Evolutionary conservation across 2,797 vertebrate species (phyloP), one percentile per base, ranked within the genome.

Genomic region (Xyrichtys novacula): DNA sequence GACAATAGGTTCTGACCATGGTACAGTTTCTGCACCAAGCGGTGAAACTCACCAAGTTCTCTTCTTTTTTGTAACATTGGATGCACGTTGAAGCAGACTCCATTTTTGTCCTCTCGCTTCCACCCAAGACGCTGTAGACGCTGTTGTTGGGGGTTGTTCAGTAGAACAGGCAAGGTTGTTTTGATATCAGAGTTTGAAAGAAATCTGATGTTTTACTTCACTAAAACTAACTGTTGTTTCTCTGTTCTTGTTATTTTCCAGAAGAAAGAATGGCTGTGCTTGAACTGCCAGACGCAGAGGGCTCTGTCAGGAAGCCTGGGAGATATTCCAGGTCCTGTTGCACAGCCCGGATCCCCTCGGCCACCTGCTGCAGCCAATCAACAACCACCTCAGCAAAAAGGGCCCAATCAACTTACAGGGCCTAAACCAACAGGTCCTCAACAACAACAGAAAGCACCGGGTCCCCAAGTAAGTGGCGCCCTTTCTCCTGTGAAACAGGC

Each of bases 181-280:
- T 22, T 11, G 2, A 43, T 10, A 22, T 22, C 19, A 3, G 40
- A 22, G 2, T 12, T 74, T 17, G 5, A n/a, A 42, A 1, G 63
- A 53, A 29, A 34, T 3, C 2, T 20, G 1, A 44, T 39, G 11
- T 44, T 64, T 7, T 1, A 22, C 68, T 48, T 28, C 23, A 58
- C 3, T 12, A 9, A 17, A 40, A 2, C 34, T 87, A 17, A 88
- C 40, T 50, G 7, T 4, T 47, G 7, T 80, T 68, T 87, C 29
- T 75, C 43, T 86, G 23, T 76, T 39, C 38, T 89, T 88, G 38
- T 86, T 66, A n/a, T n/a, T 12, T 94, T 94, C 76, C 92, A 99
- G 98, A 98, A 98, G 91, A 98, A 97, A 26, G 97, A 99, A 94
- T 99, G 98, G 98, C 95, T 99, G 32, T 99, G 98, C 89, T 94